phyloP scores from a whole-genome alignment of 2,888 invertebrate species.

The Dioctria rufipes region DNA sequence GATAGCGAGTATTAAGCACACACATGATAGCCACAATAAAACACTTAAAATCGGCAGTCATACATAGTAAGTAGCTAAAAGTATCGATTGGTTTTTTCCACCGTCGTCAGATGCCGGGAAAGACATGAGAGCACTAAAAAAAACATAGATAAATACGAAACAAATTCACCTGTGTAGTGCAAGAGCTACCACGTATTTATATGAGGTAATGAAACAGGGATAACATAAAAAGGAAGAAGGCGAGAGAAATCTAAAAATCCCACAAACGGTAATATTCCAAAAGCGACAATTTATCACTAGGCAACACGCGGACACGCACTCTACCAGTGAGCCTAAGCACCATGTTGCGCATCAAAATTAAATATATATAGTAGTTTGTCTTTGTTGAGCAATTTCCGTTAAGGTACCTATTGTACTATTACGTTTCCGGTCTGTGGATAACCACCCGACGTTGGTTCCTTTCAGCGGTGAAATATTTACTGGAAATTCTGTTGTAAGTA shows the following conservation, averaged over 20 bases:
- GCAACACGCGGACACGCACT: constrained; percentile 32
- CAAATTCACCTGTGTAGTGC: constrained; percentile 22
- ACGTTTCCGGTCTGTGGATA: neutral
- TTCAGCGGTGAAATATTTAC: constrained; percentile 27
- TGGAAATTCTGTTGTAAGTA: neutral
- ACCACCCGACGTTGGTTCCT: neutral
- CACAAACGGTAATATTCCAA: constrained; percentile 22
- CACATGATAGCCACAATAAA: neutral
- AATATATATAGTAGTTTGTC: neutral
- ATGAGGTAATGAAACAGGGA: constrained; percentile 13
- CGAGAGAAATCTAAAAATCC: neutral
- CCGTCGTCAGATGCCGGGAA: neutral
- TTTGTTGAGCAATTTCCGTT: neutral
- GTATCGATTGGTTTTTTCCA: constrained; percentile 9
- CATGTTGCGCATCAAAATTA: neutral
- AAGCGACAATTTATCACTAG: constrained; percentile 16
- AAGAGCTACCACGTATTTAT: neutral
- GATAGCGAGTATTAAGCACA: no score
- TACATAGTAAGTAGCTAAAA: neutral
- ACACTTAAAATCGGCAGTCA: neutral
- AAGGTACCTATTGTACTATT: neutral
- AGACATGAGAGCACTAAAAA: neutral
- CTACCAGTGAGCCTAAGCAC: neutral
- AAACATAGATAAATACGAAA: constrained; percentile 11
- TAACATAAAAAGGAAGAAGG: constrained; percentile 3